These are phyloP conservation scores for Drosophila sp. DNA, from an alignment of 1,140 invertebrate species.

Conservation along the genomic window DNA sequence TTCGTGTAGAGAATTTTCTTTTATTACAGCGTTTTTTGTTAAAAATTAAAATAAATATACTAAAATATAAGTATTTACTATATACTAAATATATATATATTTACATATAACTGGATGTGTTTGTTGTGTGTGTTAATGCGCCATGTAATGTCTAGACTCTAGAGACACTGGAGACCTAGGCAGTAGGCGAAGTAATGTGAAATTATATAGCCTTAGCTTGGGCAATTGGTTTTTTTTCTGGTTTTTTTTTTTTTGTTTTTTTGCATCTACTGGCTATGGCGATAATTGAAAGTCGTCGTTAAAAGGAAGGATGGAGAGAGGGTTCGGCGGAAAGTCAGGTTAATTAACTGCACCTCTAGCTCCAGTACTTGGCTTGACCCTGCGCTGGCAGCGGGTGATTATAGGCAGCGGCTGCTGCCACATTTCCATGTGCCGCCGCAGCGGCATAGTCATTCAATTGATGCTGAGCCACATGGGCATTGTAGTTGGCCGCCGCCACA, in stretches of 20 bases:
- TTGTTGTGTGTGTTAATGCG: conserved; percentile 31
- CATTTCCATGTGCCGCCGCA: conserved; percentile 70
- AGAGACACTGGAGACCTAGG: background rate
- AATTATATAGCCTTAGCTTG: conserved; percentile 55
- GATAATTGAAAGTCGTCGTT: conserved; percentile 41
- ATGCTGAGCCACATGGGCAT: conserved; percentile 72
- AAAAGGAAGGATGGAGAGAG: background rate
- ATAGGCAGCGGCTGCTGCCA: conserved; percentile 66
- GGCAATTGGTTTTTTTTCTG: conserved; percentile 33
- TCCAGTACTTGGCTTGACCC: conserved; percentile 81
- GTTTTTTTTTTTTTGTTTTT: conserved; percentile 17
- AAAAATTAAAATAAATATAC: conserved; percentile 39
- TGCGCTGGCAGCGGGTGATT: conserved; percentile 76
- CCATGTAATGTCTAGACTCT: conserved; percentile 9
- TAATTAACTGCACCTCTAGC: conserved; percentile 41
- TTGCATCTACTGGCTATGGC: conserved; percentile 34
- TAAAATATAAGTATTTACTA: conserved; percentile 18
- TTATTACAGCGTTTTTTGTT: conserved; percentile 16
- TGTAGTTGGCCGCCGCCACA: conserved; percentile 75
- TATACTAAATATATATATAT: conserved; percentile 26
- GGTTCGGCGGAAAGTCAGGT: conserved; percentile 13
- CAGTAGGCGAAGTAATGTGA: conserved; percentile 47
- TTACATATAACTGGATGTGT: conserved; percentile 14
- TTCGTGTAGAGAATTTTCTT: background rate
- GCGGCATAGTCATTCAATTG: conserved; percentile 75